These are phyloP conservation scores for Glaucidium brasilianum DNA, from an alignment of 2,113 vertebrate species.

Conservation along the genomic window DNA sequence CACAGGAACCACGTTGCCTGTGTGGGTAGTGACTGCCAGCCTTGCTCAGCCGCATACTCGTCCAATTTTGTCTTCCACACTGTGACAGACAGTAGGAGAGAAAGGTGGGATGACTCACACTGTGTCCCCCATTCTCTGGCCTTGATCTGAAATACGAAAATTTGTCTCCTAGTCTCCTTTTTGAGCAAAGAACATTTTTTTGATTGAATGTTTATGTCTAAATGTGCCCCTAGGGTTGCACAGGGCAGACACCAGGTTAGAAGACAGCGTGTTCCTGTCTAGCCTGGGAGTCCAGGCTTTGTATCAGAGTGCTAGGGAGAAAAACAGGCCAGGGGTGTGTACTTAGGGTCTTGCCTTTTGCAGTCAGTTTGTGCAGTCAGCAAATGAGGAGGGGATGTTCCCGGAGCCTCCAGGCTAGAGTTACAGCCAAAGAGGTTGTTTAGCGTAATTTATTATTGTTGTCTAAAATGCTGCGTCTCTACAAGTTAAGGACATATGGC, in stretches of 20 bases:
- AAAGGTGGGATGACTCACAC: neutral
- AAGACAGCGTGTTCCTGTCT: fast-evolving
- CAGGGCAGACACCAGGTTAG: neutral
- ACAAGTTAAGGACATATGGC: neutral
- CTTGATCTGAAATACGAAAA: neutral
- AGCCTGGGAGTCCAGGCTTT: neutral
- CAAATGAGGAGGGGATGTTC: neutral
- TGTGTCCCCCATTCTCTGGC: neutral
- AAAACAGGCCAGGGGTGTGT: neutral
- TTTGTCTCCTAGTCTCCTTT: neutral
- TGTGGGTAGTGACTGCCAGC: neutral
- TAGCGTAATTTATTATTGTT: neutral
- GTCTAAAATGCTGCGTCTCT: neutral
- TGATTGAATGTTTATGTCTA: neutral
- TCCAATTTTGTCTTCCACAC: neutral
- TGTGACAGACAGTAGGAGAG: neutral
- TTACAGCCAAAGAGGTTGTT: neutral
- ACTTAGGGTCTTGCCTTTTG: neutral
- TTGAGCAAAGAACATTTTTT: neutral
- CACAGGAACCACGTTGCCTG: neutral
- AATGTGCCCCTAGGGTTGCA: neutral
- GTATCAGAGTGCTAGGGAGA: neutral
- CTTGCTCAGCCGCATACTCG: neutral
- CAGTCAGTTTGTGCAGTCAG: neutral
- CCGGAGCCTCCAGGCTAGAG: neutral